Evolutionary conservation across 2,888 invertebrate species (phyloP).

Genomic region (Agrochola lota): DNA sequence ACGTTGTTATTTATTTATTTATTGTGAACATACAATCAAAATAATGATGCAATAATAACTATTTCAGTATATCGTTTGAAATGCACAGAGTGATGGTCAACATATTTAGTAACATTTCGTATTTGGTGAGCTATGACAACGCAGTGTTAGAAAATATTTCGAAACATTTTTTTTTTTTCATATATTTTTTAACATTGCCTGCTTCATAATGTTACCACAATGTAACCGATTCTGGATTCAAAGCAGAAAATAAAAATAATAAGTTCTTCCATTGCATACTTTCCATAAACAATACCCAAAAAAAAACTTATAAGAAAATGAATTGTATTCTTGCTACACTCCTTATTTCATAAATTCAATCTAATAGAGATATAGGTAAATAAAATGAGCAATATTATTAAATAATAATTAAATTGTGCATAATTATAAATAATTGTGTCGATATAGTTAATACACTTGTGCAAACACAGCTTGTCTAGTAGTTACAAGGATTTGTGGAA

Average conservation of each 20-base stretch:
- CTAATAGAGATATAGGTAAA: slow-evolving; percentile 32
- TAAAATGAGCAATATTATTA: slow-evolving; percentile 54
- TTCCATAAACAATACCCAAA: not conserved
- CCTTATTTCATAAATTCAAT: slow-evolving; percentile 26
- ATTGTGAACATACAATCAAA: not conserved
- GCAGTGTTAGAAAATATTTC: not conserved
- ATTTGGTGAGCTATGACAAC: not conserved
- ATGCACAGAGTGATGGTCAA: not conserved
- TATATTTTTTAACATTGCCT: not conserved
- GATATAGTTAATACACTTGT: slow-evolving; percentile 46
- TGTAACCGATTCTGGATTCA: not conserved
- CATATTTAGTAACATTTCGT: not conserved
- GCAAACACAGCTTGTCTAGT: slow-evolving; percentile 43
- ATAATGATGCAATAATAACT: not conserved
- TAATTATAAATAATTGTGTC: slow-evolving; percentile 54
- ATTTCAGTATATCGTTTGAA: not conserved
- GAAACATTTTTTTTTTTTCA: not conserved
- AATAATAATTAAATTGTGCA: slow-evolving; percentile 56
- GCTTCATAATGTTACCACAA: not conserved
- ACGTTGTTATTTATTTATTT: too few relatives aligned
- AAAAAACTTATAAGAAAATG: not conserved
- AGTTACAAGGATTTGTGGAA: slow-evolving; percentile 10
- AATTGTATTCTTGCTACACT: not conserved
- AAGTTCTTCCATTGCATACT: not conserved
- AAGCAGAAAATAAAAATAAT: slow-evolving; percentile 1